Evolutionary conservation across 2,888 invertebrate species (phyloP).

Genomic region (Clostera curtula): DNA sequence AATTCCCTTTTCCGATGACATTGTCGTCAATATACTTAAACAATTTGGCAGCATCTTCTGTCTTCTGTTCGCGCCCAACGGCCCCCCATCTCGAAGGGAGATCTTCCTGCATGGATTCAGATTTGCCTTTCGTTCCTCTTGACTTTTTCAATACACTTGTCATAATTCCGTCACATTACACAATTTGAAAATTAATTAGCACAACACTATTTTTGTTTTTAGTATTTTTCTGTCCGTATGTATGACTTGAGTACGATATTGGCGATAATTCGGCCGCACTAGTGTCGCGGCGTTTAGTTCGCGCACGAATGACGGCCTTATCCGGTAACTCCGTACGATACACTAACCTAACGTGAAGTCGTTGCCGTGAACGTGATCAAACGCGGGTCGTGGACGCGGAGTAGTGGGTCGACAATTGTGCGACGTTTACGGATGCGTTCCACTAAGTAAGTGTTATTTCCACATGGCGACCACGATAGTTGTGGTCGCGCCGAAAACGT

Average conservation of each 20-base stretch:
- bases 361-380: no score
- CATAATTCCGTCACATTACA: slow-evolving; percentile 61
- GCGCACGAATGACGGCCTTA: slow-evolving; percentile 12
- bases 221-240: slow-evolving; percentile 13
- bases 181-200: slow-evolving; percentile 21
- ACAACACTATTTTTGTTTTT: slow-evolving; percentile 15
- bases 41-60: slow-evolving; percentile 81
- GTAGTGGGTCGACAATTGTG: slow-evolving; percentile 15
- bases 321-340: slow-evolving; percentile 8
- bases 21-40: slow-evolving; percentile 87
- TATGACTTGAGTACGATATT: slow-evolving; percentile 13
- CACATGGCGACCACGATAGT: no score
- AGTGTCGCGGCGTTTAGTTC: slow-evolving; percentile 15
- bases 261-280: slow-evolving; percentile 16
- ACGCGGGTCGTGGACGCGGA: slow-evolving; percentile 6
- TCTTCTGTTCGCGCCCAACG: slow-evolving; percentile 60
- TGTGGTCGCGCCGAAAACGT: no score
- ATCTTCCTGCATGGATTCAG: slow-evolving; percentile 71
- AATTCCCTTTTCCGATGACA: slow-evolving; percentile 85
- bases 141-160: slow-evolving; percentile 71
- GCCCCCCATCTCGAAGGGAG: slow-evolving; percentile 57
- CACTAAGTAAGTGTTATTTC: no score
- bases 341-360: slow-evolving; percentile 12
- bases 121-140: slow-evolving; percentile 66
- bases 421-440: no score